Base-by-base conservation (phyloP, 2,797 vertebrate genomes). In the Gymnocypris eckloni region DNA sequence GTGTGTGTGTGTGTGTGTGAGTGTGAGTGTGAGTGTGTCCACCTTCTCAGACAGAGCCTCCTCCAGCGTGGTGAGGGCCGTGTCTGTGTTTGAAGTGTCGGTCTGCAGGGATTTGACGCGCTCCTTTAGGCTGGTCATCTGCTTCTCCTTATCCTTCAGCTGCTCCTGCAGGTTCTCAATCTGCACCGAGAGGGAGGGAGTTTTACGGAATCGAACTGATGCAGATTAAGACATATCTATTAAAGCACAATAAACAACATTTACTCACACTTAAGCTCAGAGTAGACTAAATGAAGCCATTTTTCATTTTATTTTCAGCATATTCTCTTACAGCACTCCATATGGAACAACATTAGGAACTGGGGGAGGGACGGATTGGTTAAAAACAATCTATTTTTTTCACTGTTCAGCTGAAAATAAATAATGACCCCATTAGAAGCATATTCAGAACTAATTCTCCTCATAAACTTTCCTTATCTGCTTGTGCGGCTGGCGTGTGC, bases 151-250 rank as follows among this genome's bases (percentile, higher is more conserved):
- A 92, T 99, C 98, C 91, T 95, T 94, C 91, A 99, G 91, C 90
- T 99, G 98, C 83, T 99, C 98, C 90, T 97, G 97, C 67, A 99
- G 96, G 91, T 99, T 99, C 92, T 99, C 98, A 39, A 99, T 99
- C 97, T 97, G 91, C 41, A 59, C 20, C 9, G n/a, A 81, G 70
- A 79, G 45, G 59, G 12, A 79, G 39, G 78, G 72, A 79, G 56
- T 45, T 72, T 50, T 83, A 70, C 1, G 13, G 72, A 39, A 54
- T 71, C 59, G 11, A 71, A 37, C 79, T 70, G 64, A 39, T 71
- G 66, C 50, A 82, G 80, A 83, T 71, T 22, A 77, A 72, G 81
- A 86, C 86, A 72, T 59, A 69, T 82, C 71, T 80, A 70, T 82
- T 82, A 82, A 70, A 56, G 39, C 43, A 79, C 66, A 78, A 70